Evolutionary conservation across 2,888 invertebrate species (phyloP).

Genomic region (Drosophila robusta): DNA sequence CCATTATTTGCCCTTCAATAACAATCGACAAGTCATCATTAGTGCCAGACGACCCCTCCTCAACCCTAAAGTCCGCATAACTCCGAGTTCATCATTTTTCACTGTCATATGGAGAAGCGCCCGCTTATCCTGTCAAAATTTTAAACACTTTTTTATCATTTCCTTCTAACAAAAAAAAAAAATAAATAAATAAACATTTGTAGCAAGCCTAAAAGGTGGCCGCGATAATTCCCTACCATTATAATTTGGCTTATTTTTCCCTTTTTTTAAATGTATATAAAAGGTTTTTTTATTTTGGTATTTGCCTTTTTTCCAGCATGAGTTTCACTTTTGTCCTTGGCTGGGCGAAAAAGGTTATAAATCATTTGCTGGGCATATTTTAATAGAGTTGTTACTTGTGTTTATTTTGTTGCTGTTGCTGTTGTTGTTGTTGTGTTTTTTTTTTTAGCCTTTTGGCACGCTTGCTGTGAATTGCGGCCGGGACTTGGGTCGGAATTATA

Average conservation of each 20-base stretch:
- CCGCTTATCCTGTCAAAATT: conserved; percentile 75
- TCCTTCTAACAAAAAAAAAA: conserved; percentile 8
- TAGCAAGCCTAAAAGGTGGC: conserved; percentile 54
- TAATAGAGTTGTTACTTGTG: conserved; percentile 74
- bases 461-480: conserved; percentile 27
- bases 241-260: conserved; percentile 50
- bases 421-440: neutral
- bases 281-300: conserved; percentile 10
- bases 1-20: conserved; percentile 17
- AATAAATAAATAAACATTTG: conserved; percentile 5
- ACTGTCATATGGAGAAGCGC: conserved; percentile 49
- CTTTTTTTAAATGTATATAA: conserved; percentile 23
- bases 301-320: conserved; percentile 44
- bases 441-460: conserved; percentile 36
- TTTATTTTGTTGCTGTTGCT: conserved; percentile 31
- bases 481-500: conserved; percentile 40
- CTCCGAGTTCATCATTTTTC: conserved; percentile 65
- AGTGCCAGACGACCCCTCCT: neutral
- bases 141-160: conserved; percentile 66
- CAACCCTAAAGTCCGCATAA: conserved; percentile 11
- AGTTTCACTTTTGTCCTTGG: conserved; percentile 62
- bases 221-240: conserved; percentile 67
- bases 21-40: conserved; percentile 50
- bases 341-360: conserved; percentile 62
- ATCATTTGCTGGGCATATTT: conserved; percentile 74